Percentiles rank a stretch among this genome's conserved stretches.
Evolutionary conservation across 2,113 vertebrate genomes (phyloP).

Genomic region (Crotalus tigris): DNA sequence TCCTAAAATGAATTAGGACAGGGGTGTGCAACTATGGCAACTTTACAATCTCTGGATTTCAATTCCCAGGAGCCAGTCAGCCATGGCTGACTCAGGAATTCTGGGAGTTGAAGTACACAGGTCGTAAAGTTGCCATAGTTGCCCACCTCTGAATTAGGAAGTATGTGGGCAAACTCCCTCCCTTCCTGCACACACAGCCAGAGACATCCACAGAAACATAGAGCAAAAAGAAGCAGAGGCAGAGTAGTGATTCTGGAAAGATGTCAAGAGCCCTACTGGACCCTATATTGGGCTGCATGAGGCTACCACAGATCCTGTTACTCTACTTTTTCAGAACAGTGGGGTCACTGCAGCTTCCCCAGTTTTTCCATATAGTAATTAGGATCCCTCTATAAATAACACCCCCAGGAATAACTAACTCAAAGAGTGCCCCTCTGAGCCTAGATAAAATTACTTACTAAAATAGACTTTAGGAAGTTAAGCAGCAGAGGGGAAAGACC

Average conservation of each 20-base stretch:
- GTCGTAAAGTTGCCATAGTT: not conserved
- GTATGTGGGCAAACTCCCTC: not conserved
- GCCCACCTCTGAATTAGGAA: not conserved
- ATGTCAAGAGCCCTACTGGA: not conserved
- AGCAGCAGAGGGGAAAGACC: not conserved
- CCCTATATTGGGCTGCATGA: not conserved
- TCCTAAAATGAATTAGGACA: not conserved
- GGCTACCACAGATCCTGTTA: not conserved
- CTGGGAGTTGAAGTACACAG: not conserved
- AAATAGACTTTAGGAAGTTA: constrained; percentile 12
- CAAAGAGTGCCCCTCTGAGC: not conserved
- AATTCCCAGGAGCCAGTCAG: not conserved
- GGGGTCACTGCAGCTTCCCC: not conserved
- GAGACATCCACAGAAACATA: not conserved
- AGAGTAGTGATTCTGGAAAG: not conserved
- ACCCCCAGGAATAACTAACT: not conserved
- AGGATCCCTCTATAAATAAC: constrained; percentile 41
- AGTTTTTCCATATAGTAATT: not conserved
- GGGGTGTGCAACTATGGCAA: not conserved
- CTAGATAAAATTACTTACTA: constrained; percentile 25
- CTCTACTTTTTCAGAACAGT: fast-evolving
- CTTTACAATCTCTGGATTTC: not conserved
- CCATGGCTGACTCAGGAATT: not conserved
- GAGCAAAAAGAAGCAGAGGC: not conserved
- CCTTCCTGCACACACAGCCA: not conserved